Conservation (phyloP, 2,797 vertebrate species). For the Acomys russatus region DNA sequence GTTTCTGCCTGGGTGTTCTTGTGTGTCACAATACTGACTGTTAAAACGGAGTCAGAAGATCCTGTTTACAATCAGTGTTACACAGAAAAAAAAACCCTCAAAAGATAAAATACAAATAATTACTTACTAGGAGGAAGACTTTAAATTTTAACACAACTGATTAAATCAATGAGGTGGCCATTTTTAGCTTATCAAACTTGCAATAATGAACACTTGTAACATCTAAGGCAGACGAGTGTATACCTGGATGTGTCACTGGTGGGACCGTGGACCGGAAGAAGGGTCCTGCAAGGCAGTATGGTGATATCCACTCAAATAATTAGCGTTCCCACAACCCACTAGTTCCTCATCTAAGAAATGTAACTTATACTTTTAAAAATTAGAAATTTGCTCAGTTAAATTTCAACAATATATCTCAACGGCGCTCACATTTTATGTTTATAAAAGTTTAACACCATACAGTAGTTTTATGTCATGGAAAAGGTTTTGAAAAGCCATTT, state of each 20-base stretch:
- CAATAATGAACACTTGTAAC: background rate
- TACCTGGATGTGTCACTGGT: background rate
- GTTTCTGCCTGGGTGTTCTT: conserved; percentile 24
- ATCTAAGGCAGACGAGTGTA: background rate
- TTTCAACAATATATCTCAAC: background rate
- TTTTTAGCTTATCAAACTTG: background rate
- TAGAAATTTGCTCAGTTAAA: conserved; percentile 10
- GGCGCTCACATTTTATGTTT: conserved; percentile 10
- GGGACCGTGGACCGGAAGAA: background rate
- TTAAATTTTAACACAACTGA: conserved; percentile 21
- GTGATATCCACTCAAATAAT: background rate
- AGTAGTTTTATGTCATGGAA: background rate
- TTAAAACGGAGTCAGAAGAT: background rate
- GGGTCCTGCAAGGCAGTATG: conserved; percentile 12
- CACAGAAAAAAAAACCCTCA: background rate
- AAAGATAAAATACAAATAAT: background rate
- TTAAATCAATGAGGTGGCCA: background rate
- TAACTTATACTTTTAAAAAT: conserved; percentile 34
- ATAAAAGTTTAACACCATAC: conserved; percentile 42
- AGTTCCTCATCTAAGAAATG: background rate
- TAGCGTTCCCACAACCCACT: background rate
- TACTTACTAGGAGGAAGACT: background rate
- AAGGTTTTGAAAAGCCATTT: conserved; percentile 59
- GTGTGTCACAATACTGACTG: background rate
- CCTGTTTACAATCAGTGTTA: conserved; percentile 40